These are phyloP conservation scores for Nixonia krombeini DNA, from an alignment of 1,140 invertebrate species.

Conservation along the genomic window DNA sequence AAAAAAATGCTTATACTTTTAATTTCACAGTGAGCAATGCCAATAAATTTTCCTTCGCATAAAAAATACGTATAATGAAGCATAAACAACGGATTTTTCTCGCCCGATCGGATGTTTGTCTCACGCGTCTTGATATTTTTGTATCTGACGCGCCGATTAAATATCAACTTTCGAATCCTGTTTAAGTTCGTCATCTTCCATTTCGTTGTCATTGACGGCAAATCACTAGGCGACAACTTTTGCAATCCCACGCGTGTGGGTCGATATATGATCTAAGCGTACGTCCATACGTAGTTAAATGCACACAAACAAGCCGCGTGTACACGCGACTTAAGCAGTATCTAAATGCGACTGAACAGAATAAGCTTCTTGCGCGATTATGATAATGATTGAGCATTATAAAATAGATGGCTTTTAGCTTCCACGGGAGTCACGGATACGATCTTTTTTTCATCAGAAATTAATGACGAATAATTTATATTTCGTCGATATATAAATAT, in stretches of 20 bases:
- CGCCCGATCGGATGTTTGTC: too few species aligned
- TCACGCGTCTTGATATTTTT: too few species aligned
- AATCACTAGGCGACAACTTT: constrained; percentile 21
- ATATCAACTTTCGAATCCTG: constrained; percentile 21
- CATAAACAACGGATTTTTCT: too few species aligned
- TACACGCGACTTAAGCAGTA: constrained; percentile 7
- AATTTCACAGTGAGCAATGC: too few species aligned
- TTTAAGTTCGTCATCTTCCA: constrained; percentile 24
- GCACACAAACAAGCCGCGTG: constrained; percentile 21
- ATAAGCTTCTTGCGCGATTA: too few species aligned
- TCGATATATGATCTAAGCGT: constrained; percentile 36
- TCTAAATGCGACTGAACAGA: too few species aligned
- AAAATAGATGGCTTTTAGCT: neutral
- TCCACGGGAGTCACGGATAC: too few species aligned
- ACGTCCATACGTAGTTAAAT: constrained; percentile 13
- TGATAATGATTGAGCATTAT: constrained; percentile 15
- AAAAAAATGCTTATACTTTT: too few species aligned
- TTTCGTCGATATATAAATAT: too few species aligned
- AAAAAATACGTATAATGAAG: too few species aligned
- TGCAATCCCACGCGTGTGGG: constrained; percentile 28
- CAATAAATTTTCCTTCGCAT: too few species aligned
- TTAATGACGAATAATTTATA: neutral
- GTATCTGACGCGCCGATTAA: neutral
- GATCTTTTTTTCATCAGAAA: too few species aligned
- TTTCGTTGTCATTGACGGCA: constrained; percentile 17